Evolutionary conservation across 2,888 invertebrate species (phyloP), one percentile per base, ranked within the genome.

Genomic region (Clostera curtula): DNA sequence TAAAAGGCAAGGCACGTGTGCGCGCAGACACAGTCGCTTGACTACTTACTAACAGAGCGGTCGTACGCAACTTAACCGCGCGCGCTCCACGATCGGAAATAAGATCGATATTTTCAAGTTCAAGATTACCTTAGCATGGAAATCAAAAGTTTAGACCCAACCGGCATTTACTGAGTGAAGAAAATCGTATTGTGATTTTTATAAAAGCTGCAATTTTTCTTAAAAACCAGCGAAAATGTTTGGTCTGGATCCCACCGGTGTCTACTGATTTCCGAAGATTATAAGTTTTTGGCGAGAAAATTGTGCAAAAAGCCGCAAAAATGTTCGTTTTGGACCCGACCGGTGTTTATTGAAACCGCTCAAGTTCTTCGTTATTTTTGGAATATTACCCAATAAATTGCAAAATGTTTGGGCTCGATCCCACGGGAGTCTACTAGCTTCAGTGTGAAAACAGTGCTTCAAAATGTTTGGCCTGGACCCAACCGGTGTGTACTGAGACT

Each of bases 1-100:
- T 79, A 82, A 82, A 70, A 82, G 70, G 59, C 43, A 45, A 49
- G 65, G 71, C 79, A 80, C 80, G 79, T 80, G 80, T 59, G 52
- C 52, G 49, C 56, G 47, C 52, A 45, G 56, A 57, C 65, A 65
- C 50, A 83, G 82, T 80, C 70, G 60, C 45, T 39, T 64, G 69
- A 64, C 67, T 60, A 50, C n/a, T n/a, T n/a, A n/a, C 46, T 59
- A 36, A 56, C 40, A 48, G 36, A 40, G 36, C 35, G 64, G 53
- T 55, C 60, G 67, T 67, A 80, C 73, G 79, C 59, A 50, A 49
- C 55, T 61, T 49, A 41, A 26, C 35, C 44, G 43, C 62, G 56
- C 61, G 60, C 63, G 58, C 64, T 56, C 51, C 29, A 44, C 43
- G 50, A 62, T 70, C 80, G 80, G 74, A 76, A 79, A 73, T 65